Evolutionary conservation across 2,113 vertebrate genomes (phyloP).

Genomic region (Callaeas wilsoni): DNA sequence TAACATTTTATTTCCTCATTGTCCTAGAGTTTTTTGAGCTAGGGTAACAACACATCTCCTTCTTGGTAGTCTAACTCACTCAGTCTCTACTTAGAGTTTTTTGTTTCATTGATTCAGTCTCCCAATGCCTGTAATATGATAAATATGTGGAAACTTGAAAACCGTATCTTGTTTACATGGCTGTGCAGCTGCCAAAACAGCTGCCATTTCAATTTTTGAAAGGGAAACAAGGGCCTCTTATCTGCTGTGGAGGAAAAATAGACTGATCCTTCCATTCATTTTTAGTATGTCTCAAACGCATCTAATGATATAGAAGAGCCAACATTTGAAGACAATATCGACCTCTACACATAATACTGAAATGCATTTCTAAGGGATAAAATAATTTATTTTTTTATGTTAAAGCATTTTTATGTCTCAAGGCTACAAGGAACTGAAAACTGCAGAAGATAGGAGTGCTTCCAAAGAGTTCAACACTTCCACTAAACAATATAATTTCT

Average conservation of each 20-base stretch:
- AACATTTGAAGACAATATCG: not conserved
- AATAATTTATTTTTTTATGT: not conserved
- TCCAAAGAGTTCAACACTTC: not conserved
- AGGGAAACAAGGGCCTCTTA: slow-evolving; percentile 53
- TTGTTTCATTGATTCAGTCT: slow-evolving; percentile 47
- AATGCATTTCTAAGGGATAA: not conserved
- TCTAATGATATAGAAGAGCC: not conserved
- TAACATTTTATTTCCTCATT: not conserved
- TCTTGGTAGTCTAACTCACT: not conserved
- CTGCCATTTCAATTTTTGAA: slow-evolving; percentile 49
- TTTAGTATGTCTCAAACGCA: slow-evolving; percentile 11
- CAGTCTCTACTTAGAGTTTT: slow-evolving; percentile 4
- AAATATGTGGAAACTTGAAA: slow-evolving; percentile 62
- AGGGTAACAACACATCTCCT: not conserved
- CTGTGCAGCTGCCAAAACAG: slow-evolving; percentile 61
- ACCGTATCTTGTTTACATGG: slow-evolving; percentile 57
- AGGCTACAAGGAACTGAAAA: not conserved
- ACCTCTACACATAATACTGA: not conserved
- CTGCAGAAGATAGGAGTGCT: not conserved
- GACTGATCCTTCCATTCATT: not conserved
- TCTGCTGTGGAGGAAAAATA: slow-evolving; percentile 38
- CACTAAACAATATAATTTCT: not conserved
- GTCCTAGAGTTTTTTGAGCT: not conserved
- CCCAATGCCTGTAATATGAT: slow-evolving; percentile 41
- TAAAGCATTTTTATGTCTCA: not conserved